Percentiles rank a stretch among this genome's conserved stretches.
Conservation (phyloP, 2,888 invertebrate species). For the Calliopum simillimum region DNA sequence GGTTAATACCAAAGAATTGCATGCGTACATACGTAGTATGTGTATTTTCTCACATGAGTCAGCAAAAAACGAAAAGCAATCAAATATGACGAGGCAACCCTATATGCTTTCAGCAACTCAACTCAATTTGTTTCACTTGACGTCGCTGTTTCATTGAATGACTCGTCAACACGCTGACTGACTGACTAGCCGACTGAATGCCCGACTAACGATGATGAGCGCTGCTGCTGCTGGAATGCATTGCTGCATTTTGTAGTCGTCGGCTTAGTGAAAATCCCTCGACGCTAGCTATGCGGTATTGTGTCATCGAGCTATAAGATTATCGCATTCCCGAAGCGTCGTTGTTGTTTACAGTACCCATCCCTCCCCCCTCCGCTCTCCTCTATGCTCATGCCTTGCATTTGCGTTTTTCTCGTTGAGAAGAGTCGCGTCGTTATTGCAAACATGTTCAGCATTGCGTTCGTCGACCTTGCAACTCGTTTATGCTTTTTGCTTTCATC, state of each 20-base stretch:
- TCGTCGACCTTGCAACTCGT: slow-evolving; percentile 67
- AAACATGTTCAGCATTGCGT: slow-evolving; percentile 48
- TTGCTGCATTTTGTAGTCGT: too few species aligned
- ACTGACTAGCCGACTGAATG: slow-evolving; percentile 13
- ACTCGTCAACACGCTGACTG: slow-evolving; percentile 1
- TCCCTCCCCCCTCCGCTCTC: background rate
- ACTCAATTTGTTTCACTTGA: background rate
- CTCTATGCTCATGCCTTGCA: slow-evolving; percentile 9
- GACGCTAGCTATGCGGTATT: slow-evolving; percentile 20
- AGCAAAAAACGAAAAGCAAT: background rate
- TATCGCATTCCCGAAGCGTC: slow-evolving; percentile 21
- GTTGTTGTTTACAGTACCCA: background rate
- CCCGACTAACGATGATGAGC: too few species aligned
- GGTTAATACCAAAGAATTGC: too few species aligned
- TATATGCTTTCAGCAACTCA: background rate
- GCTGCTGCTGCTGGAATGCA: background rate
- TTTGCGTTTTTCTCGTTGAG: background rate
- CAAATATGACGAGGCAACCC: background rate
- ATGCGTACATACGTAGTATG: background rate
- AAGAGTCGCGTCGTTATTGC: slow-evolving; percentile 8
- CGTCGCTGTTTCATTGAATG: background rate
- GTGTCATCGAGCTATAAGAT: slow-evolving; percentile 30
- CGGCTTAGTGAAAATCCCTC: slow-evolving; percentile 4
- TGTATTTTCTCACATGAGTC: slow-evolving; percentile 26
- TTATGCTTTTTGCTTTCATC: slow-evolving; percentile 46